phyloP scores from a whole-genome alignment of 2,888 invertebrate genomes.

The Brenthis hecate region DNA sequence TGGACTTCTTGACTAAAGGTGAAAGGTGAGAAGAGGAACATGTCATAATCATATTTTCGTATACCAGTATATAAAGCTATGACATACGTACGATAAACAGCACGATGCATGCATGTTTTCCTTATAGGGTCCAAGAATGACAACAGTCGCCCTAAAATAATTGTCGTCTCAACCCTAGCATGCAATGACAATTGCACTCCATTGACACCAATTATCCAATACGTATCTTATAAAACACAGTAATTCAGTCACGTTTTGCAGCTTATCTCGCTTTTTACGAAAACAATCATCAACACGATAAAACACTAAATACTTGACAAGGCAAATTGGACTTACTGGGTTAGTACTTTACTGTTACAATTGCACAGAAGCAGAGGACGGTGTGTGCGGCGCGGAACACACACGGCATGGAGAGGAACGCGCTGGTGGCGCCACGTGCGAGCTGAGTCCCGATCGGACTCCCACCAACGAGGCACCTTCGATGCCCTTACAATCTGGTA shows the following conservation, averaged over 20 bases:
- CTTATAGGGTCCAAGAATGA: constrained; percentile 24
- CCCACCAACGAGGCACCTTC: constrained; percentile 79
- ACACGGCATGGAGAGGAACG: constrained; percentile 62
- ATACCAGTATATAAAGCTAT: constrained; percentile 32
- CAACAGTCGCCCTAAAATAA: constrained; percentile 24
- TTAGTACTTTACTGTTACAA: neutral
- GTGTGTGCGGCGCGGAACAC: constrained; percentile 74
- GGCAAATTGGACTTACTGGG: neutral
- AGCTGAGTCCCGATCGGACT: constrained; percentile 78
- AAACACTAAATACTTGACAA: constrained; percentile 17
- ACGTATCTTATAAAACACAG: constrained; percentile 15
- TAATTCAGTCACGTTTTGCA: constrained; percentile 25
- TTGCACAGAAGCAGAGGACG: constrained; percentile 73
- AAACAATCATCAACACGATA: constrained; percentile 8
- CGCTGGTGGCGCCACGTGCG: constrained; percentile 72
- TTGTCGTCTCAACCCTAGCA: constrained; percentile 33
- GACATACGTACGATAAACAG: constrained; percentile 40
- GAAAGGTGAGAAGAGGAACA: constrained; percentile 61
- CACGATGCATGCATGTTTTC: constrained; percentile 58
- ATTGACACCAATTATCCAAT: constrained; percentile 21
- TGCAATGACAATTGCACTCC: constrained; percentile 32
- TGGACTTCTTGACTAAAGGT: constrained; percentile 61
- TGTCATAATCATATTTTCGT: constrained; percentile 30
- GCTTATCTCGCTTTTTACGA: constrained; percentile 23
- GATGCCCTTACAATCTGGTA: constrained; percentile 79